phyloP scores from a whole-genome alignment of 2,113 vertebrate genomes.

The Polypterus bichir region DNA sequence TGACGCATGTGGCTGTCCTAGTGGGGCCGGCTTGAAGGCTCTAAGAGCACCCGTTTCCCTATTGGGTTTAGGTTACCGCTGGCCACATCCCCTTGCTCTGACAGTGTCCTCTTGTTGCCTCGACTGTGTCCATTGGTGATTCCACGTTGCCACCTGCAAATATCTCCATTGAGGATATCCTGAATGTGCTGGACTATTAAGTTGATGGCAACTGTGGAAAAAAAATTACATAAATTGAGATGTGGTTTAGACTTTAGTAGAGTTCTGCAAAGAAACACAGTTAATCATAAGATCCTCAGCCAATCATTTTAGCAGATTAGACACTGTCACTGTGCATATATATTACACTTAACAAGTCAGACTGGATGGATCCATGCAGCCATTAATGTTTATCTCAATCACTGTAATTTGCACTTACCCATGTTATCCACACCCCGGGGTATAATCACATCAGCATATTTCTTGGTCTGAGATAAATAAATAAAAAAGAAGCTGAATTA shows the following conservation, averaged over 20 bases:
- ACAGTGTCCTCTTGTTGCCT: conserved; percentile 58
- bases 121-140: conserved; percentile 48
- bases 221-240: background rate
- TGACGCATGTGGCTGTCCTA: conserved; percentile 32
- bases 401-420: conserved; percentile 53
- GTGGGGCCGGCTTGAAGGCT: conserved; percentile 89
- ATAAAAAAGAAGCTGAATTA: background rate
- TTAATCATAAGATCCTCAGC: no score
- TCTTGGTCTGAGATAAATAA: conserved; percentile 73
- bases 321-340: no score
- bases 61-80: conserved; percentile 26
- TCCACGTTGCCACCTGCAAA: conserved; percentile 83
- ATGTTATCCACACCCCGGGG: conserved; percentile 93
- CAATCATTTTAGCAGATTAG: no score
- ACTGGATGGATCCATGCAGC: background rate
- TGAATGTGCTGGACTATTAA: conserved; percentile 97
- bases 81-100: conserved; percentile 48
- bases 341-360: no score
- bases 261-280: no score
- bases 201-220: conserved; percentile 80
- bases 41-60: conserved; percentile 69
- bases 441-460: conserved; percentile 93
- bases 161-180: conserved; percentile 82
- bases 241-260: no score
- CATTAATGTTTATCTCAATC: background rate